These are phyloP conservation scores for Tympanuchus pallidicinctus DNA, from an alignment of 2,113 vertebrate genomes.

Conservation along the genomic window DNA sequence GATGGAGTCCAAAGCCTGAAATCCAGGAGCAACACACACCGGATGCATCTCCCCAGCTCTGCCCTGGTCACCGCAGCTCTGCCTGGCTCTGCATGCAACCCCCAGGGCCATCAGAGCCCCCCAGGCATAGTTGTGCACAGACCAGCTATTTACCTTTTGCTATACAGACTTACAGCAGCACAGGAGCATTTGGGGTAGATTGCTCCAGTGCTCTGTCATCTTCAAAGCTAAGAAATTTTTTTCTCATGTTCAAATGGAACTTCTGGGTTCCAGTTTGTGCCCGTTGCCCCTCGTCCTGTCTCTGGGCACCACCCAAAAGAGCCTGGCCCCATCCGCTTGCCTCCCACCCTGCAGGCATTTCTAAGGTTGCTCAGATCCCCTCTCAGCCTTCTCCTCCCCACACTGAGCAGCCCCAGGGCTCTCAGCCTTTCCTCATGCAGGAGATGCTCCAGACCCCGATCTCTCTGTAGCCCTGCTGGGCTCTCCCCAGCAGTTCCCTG, in stretches of 20 bases:
- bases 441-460: too few species aligned
- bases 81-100: not conserved
- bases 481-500: not conserved
- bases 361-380: not conserved
- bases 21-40: rapidly evolving
- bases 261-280: not conserved
- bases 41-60: not conserved
- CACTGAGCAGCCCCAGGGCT: not conserved
- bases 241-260: too few species aligned
- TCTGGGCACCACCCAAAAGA: too few species aligned
- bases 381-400: not conserved
- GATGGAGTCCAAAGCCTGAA: slow-evolving; percentile 8
- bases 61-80: not conserved
- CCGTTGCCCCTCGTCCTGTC: not conserved
- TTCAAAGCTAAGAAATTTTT: too few species aligned
- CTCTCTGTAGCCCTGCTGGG: too few species aligned
- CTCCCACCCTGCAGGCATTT: not conserved
- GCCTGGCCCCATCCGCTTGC: not conserved
- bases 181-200: not conserved
- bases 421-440: not conserved
- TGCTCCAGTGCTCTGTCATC: not conserved
- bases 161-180: not conserved
- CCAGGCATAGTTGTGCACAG: too few species aligned
- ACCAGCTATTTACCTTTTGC: not conserved
- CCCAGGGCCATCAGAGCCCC: rapidly evolving